Percentiles rank a stretch among this genome's conserved stretches.
phyloP scores from a whole-genome alignment of 92 coral and sea anemone genomes.

The Meandrina meandrites region DNA sequence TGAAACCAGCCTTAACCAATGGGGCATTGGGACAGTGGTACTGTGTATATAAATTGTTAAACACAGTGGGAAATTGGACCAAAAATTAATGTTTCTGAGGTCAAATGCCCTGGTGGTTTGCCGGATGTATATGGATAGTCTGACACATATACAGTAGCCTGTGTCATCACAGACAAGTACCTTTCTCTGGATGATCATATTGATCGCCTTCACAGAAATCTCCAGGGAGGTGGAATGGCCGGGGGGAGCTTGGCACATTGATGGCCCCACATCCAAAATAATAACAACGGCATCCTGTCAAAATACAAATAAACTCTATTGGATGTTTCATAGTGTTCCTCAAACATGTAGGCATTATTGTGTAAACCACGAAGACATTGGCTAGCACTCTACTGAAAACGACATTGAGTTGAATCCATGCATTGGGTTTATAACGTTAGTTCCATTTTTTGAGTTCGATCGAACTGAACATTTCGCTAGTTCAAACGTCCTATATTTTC shows the following conservation, averaged over 20 bases:
- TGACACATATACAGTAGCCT: too few species aligned
- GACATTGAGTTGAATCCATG: too few species aligned
- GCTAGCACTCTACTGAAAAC: too few species aligned
- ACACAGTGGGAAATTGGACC: too few species aligned
- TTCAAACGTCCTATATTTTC: not conserved
- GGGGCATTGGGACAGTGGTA: too few species aligned
- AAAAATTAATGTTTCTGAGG: too few species aligned
- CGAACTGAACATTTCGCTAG: not conserved
- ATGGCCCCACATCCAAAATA: slow-evolving; percentile 88
- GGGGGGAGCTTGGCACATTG: slow-evolving; percentile 90
- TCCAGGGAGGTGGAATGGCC: slow-evolving; percentile 92
- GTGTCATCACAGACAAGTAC: too few species aligned
- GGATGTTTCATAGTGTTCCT: not conserved
- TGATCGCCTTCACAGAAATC: slow-evolving; percentile 91
- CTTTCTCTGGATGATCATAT: slow-evolving; percentile 95
- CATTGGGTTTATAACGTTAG: not conserved
- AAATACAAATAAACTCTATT: not conserved
- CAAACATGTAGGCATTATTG: not conserved
- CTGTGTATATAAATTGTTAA: too few species aligned
- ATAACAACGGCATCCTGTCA: slow-evolving; percentile 87
- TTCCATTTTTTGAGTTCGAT: not conserved
- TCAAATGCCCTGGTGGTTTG: too few species aligned
- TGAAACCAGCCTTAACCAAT: too few species aligned
- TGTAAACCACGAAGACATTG: too few species aligned
- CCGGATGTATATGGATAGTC: too few species aligned